These are phyloP conservation scores for Tonatia bakeri DNA, from an alignment of 2,113 vertebrate genomes.

Conservation along the genomic window DNA sequence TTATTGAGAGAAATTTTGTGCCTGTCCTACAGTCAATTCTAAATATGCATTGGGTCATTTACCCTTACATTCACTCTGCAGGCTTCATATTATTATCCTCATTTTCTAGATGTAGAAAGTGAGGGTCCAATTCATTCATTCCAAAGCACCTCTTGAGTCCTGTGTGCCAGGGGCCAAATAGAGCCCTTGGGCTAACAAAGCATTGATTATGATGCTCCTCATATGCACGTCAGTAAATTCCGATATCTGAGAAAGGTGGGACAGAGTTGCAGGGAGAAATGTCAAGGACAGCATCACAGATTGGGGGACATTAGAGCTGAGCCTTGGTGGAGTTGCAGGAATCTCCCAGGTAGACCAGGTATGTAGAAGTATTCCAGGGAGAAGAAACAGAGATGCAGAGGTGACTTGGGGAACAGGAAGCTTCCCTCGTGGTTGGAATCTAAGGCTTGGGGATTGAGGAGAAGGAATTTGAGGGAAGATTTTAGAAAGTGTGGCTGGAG, in stretches of 20 bases:
- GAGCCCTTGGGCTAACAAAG: not conserved
- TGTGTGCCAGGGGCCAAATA: not conserved
- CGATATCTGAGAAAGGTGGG: not conserved
- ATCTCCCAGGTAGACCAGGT: not conserved
- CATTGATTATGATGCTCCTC: not conserved
- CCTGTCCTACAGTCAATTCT: not conserved
- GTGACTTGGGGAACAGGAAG: not conserved
- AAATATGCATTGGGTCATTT: not conserved
- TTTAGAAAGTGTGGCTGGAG: not conserved
- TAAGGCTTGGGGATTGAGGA: not conserved
- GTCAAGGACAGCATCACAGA: not conserved
- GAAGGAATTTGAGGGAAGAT: not conserved
- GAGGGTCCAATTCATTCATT: not conserved
- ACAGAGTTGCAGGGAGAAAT: not conserved
- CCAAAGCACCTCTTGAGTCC: not conserved
- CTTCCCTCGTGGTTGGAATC: not conserved
- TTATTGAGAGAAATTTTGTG: not conserved
- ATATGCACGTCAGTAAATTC: not conserved
- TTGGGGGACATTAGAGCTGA: not conserved
- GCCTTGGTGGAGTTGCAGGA: not conserved
- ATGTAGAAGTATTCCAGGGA: not conserved
- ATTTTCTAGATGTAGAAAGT: conserved; percentile 42
- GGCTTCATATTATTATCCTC: not conserved
- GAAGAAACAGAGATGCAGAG: not conserved
- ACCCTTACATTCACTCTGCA: not conserved